Evolutionary conservation across 2,888 invertebrate species (phyloP).

Genomic region (Stratiomys singularior): DNA sequence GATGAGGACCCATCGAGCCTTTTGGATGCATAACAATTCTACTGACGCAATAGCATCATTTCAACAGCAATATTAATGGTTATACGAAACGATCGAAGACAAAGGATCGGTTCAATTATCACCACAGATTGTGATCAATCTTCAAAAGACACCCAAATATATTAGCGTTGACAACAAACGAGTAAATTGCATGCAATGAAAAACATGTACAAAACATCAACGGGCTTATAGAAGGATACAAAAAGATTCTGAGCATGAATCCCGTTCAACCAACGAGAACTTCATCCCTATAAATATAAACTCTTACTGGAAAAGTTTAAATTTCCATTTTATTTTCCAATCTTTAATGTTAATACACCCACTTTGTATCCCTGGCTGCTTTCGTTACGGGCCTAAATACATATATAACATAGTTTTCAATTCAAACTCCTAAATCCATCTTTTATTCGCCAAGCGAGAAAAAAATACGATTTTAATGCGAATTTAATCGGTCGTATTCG

Average conservation of each 20-base stretch:
- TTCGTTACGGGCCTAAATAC: not conserved
- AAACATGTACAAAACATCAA: not conserved
- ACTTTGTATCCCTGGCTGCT: not conserved
- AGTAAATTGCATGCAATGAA: not conserved
- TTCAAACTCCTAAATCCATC: not conserved
- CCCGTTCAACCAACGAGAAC: not conserved
- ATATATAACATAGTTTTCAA: not conserved
- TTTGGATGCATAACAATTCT: no score
- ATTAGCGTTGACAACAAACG: no score
- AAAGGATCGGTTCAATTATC: no score
- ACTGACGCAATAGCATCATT: no score
- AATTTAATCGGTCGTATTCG: conserved; percentile 14
- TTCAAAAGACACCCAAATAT: no score
- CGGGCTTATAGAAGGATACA: not conserved
- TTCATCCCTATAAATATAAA: not conserved
- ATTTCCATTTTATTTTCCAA: conserved; percentile 2
- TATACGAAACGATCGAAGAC: no score
- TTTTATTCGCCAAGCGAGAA: not conserved
- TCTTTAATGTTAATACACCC: not conserved
- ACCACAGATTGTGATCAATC: no score
- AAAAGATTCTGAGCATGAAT: not conserved
- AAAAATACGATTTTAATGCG: conserved; percentile 10
- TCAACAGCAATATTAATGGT: no score
- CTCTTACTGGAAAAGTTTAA: not conserved
- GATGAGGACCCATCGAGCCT: no score